phyloP scores from a whole-genome alignment of 2,797 vertebrate genomes.

The Cyprinodon diabolis region DNA sequence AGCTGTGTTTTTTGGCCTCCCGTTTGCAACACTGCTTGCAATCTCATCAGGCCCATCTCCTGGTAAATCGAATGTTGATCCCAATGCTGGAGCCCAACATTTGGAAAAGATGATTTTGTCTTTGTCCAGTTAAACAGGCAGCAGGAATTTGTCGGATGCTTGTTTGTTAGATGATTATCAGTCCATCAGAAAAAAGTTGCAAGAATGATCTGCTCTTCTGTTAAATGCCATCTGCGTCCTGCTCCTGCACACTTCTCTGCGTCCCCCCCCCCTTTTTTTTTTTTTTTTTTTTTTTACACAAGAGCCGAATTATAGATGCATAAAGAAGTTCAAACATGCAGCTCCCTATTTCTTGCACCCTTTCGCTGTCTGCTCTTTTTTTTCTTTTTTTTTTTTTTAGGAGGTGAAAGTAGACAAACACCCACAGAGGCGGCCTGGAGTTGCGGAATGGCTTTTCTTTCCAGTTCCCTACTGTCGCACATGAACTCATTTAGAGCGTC shows the following conservation, averaged over 20 bases:
- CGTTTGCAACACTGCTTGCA: slow-evolving; percentile 38
- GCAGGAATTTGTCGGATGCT: slow-evolving; percentile 6
- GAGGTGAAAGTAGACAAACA: slow-evolving; percentile 75
- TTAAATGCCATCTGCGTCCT: neutral
- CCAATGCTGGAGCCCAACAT: slow-evolving; percentile 35
- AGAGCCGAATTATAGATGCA: slow-evolving; percentile 20
- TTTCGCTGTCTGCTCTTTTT: slow-evolving; percentile 46
- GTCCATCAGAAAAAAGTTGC: neutral
- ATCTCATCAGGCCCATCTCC: slow-evolving; percentile 60
- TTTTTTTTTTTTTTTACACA: neutral
- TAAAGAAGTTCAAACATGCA: slow-evolving; percentile 34
- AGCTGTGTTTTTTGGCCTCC: slow-evolving; percentile 35
- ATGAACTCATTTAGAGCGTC: slow-evolving; percentile 28
- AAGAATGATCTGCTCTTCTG: neutral
- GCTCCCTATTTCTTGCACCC: slow-evolving; percentile 9
- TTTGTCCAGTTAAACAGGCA: slow-evolving; percentile 47
- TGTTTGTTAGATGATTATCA: slow-evolving; percentile 4
- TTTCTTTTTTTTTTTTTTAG: slow-evolving; percentile 31
- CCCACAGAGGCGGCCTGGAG: slow-evolving; percentile 59
- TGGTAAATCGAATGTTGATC: slow-evolving; percentile 42
- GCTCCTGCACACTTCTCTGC: slow-evolving; percentile 32
- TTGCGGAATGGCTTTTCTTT: slow-evolving; percentile 60
- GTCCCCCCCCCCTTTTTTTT: too few relatives aligned
- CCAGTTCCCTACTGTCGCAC: slow-evolving; percentile 50
- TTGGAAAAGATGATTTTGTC: slow-evolving; percentile 53